These are phyloP conservation scores for Gopherus evgoodei DNA, from an alignment of 2,113 vertebrate genomes.

Conservation along the genomic window DNA sequence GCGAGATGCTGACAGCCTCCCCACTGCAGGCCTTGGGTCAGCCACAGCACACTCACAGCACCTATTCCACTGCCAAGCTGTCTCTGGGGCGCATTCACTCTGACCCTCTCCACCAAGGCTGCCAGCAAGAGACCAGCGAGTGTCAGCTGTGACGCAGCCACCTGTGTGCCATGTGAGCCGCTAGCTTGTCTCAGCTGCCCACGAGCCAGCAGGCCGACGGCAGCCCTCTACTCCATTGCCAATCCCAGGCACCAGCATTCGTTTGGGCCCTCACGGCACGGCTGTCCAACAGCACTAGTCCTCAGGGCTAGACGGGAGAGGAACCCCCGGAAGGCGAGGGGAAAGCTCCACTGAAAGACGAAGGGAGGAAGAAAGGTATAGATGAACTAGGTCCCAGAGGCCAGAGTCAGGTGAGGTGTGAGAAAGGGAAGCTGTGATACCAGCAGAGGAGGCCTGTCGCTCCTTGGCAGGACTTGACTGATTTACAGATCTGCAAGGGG, in stretches of 20 bases:
- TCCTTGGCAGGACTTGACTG: background rate
- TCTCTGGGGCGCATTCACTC: no score
- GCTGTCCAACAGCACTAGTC: no score
- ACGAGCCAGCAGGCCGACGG: no score
- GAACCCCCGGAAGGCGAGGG: accelerated
- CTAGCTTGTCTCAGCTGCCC: no score
- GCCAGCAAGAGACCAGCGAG: no score
- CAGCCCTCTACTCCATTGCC: background rate
- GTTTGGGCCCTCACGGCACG: no score
- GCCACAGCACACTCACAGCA: background rate
- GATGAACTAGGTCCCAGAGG: no score
- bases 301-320: background rate
- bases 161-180: background rate
- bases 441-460: background rate
- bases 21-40: no score
- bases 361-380: accelerated
- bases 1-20: no score
- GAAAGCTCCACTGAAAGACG: accelerated
- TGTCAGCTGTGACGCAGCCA: background rate
- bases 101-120: background rate
- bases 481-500: background rate
- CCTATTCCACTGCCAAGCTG: no score
- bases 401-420: background rate
- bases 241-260: background rate
- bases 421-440: background rate